Evolutionary conservation across 2,888 invertebrate species (phyloP), one percentile per base, ranked within the genome.

Genomic region (Euphydryas editha): DNA sequence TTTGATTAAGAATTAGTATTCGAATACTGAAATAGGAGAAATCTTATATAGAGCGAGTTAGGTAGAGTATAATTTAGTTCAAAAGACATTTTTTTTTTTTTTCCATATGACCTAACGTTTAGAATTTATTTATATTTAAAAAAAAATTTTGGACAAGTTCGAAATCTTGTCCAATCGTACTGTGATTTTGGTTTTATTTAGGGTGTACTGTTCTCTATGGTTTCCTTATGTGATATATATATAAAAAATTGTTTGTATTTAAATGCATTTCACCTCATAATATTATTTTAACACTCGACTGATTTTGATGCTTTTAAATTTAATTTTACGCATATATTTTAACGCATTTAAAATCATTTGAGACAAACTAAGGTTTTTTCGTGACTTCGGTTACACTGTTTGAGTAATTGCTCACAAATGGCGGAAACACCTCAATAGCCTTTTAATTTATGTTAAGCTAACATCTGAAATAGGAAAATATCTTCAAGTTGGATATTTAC

Each of bases 151-250:
- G 84, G 91, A 78, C 92, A 86, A 87, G 87, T 88, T 89, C 78
- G 81, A 81, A 90, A 87, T 85, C 84, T 90, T 88, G 90, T 90
- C 90, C 85, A 81, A 80, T 81, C 80, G 86, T 80, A 86, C 92
- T 92, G 92, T 92, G 92, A 92, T 92, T 92, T 92, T 89, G 89
- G 89, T 91, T 90, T 90, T 91, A 91, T 86, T 86, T 87, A 88
- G 87, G 81, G 78, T 80, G 85, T 91, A 91, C 86, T 86, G 83
- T 83, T 85, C 80, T 82, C 83, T 84, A 75, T 83, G 86, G 88
- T 87, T 88, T 91, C 90, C 83, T 84, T 85, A 87, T 92, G 92
- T 92, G 91, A 92, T 91, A 90, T 88, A 75, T 81, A 7, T 54
- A 37, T 44, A 3, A n/a, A n/a, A 6, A n/a, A 15, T n/a, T n/a